A percentile compares a stretch with the other conserved stretches of the same genome.
Conservation (phyloP, 1,140 invertebrate genomes). For the Sycophaga agraensis region DNA sequence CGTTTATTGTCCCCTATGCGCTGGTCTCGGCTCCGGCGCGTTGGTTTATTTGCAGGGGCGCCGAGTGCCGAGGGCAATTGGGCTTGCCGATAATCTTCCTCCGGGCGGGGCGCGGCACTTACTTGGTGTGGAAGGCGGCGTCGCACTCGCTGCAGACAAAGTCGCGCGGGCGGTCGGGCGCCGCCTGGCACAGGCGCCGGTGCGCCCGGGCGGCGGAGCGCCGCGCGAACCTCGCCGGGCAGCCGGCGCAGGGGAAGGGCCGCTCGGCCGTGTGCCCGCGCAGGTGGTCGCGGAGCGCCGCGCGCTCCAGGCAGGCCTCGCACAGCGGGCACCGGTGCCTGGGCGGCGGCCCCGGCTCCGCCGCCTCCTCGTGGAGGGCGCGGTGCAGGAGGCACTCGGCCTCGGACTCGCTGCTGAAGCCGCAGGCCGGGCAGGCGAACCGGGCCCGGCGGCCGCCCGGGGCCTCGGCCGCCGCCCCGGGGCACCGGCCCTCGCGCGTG, state of each 20-base stretch:
- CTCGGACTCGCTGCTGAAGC: conserved; percentile 52
- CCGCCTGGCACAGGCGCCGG: conserved; percentile 34
- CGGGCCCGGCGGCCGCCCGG: neutral
- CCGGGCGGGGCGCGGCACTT: conserved; percentile 51
- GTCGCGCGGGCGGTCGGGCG: conserved; percentile 32
- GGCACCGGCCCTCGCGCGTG: conserved; percentile 50
- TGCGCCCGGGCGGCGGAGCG: conserved; percentile 60
- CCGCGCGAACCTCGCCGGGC: conserved; percentile 66
- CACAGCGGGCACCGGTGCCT: conserved; percentile 70
- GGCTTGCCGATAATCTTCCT: no score
- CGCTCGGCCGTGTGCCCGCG: conserved; percentile 76
- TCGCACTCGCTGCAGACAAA: conserved; percentile 64
- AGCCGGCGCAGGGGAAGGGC: conserved; percentile 67
- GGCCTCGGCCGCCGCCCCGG: neutral
- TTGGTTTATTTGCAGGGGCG: conserved; percentile 30
- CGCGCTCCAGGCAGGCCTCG: conserved; percentile 69
- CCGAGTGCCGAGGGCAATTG: no score
- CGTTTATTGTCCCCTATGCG: conserved; percentile 43
- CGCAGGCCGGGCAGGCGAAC: conserved; percentile 55
- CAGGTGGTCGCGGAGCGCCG: conserved; percentile 69
- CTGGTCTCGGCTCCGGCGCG: conserved; percentile 12
- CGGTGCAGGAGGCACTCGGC: conserved; percentile 69
- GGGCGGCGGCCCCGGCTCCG: conserved; percentile 48
- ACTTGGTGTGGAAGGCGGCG: conserved; percentile 65
- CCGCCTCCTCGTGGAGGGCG: conserved; percentile 61